Base-by-base conservation (phyloP, 2,797 vertebrate genomes). In the Pogonophryne albipinna region DNA sequence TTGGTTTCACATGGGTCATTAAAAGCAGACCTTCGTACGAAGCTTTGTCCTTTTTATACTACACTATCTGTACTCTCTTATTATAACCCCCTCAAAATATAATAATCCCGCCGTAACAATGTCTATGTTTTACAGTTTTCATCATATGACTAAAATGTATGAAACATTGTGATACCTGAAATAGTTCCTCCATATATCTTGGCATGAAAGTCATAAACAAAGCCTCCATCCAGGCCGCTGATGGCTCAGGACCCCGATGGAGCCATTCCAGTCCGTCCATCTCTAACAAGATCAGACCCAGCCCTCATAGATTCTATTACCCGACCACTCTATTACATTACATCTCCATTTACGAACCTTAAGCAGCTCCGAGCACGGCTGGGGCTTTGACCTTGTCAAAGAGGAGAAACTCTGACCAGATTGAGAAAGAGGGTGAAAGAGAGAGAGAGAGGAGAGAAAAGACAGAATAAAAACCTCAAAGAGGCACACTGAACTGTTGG, bases 291-390 rank as follows among this genome's bases (percentile, higher is more conserved):
- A 95, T 95, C 92, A 94, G 91, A 84, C 88, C 91, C 83, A 84
- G 88, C 91, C 90, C 91, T 92, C 80, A 77, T 90, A 91, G 90
- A 95, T 95, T 94, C 86, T 90, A 94, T 95, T 95, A 95, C 82
- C 76, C 84, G 60, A 76, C 90, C 85, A 79, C 89, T 94, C 88
- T 92, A 95, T 95, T 93, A 90, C 93, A 95, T 95, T 95, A 94
- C 87, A 91, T 92, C 93, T 95, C 93, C 93, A 95, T 95, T 94
- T 93, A 92, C 84, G 77, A 85, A 93, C 88, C 93, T 94, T 95
- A 94, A 94, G 93, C 89, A 92, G 90, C 87, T 80, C 82, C 12
- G 67, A 83, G 87, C 87, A 78, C 59, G 82, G 87, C 78, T 78
- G 74, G 86, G 91, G 85, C 90, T 91, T 84, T 71, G 90, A 94